These are phyloP conservation scores for Pharmacophagus antenor DNA, from an alignment of 2,888 invertebrate species.

Conservation along the genomic window DNA sequence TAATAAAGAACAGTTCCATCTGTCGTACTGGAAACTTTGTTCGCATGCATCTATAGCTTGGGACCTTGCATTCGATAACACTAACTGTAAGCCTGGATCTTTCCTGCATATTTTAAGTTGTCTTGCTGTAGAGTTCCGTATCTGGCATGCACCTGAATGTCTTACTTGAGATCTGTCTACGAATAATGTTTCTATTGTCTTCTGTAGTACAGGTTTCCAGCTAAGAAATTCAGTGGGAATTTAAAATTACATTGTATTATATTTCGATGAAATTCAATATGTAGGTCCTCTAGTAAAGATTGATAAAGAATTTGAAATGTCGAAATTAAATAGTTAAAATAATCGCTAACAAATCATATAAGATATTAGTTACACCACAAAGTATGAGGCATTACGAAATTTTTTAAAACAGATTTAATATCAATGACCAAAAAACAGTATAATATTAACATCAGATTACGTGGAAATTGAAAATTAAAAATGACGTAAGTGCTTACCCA, in stretches of 20 bases:
- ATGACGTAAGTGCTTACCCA: constrained; percentile 52
- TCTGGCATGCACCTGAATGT: constrained; percentile 78
- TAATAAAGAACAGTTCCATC: constrained; percentile 85
- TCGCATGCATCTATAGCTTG: constrained; percentile 83
- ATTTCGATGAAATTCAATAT: too few species aligned
- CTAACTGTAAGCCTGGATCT: constrained; percentile 76
- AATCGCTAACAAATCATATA: too few species aligned
- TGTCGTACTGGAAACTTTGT: constrained; percentile 84
- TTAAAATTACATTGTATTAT: not conserved
- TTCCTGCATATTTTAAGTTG: constrained; percentile 84
- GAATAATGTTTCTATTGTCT: constrained; percentile 64
- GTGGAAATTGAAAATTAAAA: not conserved
- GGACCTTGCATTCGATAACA: constrained; percentile 78
- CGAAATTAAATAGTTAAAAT: too few species aligned
- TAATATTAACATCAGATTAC: too few species aligned
- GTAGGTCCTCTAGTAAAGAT: too few species aligned
- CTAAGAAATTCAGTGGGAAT: constrained; percentile 42
- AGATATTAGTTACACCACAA: too few species aligned
- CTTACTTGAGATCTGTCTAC: constrained; percentile 54
- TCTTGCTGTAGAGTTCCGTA: constrained; percentile 79
- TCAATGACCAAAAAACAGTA: too few species aligned
- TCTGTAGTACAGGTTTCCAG: constrained; percentile 67
- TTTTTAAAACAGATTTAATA: too few species aligned
- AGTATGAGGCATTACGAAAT: too few species aligned
- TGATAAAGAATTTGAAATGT: too few species aligned